These are phyloP conservation scores for Sandelia bainsii DNA, from an alignment of 2,797 vertebrate genomes.

Conservation along the genomic window DNA sequence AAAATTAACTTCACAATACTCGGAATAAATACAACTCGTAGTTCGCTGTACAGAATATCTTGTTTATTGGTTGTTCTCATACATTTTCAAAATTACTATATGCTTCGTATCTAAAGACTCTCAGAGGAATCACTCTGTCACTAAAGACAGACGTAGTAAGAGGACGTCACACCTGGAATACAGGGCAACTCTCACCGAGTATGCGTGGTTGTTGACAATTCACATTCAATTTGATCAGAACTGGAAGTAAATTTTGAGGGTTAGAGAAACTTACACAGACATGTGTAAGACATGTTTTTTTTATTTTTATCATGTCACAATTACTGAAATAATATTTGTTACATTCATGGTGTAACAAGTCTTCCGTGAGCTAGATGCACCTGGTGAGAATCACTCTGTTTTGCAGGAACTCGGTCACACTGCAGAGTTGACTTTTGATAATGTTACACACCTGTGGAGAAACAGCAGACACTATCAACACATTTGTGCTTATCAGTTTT, in stretches of 20 bases:
- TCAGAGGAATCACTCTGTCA: conserved; percentile 69
- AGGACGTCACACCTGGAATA: conserved; percentile 65
- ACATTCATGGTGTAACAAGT: conserved; percentile 5
- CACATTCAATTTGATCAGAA: conserved; percentile 3
- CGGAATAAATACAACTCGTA: conserved; percentile 47
- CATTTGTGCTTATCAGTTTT: conserved; percentile 84
- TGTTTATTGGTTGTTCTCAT: conserved; percentile 83
- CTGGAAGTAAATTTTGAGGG: conserved; percentile 12
- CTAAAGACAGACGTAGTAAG: conserved; percentile 71
- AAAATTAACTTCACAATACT: not conserved
- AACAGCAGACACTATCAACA: conserved; percentile 85
- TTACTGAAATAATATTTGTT: conserved; percentile 8
- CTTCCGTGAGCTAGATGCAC: conserved; percentile 5
- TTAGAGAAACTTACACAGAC: not conserved
- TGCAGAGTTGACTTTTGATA: conserved; percentile 66
- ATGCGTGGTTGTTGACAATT: conserved; percentile 11
- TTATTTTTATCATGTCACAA: conserved; percentile 16
- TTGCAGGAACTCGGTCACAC: conserved; percentile 58
- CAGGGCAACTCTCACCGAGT: conserved; percentile 67
- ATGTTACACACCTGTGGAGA: conserved; percentile 80
- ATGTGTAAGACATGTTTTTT: not conserved
- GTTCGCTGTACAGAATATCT: conserved; percentile 72
- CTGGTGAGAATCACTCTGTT: conserved; percentile 69
- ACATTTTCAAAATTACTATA: conserved; percentile 83
- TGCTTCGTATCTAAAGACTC: conserved; percentile 82